phyloP scores from a whole-genome alignment of 2,888 invertebrate genomes.

The Apotomis betuletana region DNA sequence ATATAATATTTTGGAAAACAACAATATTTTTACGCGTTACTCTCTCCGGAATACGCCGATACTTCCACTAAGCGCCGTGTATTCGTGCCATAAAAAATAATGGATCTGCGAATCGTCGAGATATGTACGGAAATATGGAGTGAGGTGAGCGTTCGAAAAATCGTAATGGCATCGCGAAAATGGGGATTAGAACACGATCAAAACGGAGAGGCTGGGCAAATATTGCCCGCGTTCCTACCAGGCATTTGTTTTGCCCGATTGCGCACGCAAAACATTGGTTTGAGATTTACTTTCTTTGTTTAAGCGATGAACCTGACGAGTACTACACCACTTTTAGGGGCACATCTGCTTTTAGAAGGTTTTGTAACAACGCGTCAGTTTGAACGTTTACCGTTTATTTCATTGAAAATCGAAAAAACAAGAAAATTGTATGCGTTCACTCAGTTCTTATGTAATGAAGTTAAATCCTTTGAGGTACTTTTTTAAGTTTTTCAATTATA shows the following conservation, averaged over 20 bases:
- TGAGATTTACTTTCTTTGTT: conserved; percentile 17
- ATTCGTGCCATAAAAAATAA: conserved; percentile 82
- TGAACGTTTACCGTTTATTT: no score
- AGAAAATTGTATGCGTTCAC: no score
- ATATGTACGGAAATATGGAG: conserved; percentile 83
- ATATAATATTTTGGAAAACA: no score
- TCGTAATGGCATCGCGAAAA: conserved; percentile 81
- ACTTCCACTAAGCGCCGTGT: conserved; percentile 75
- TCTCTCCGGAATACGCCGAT: conserved; percentile 51
- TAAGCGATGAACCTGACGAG: background rate
- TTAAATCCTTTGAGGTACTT: no score
- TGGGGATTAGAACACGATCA: conserved; percentile 83
- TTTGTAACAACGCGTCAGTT: background rate
- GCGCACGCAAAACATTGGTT: conserved; percentile 31
- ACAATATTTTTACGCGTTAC: background rate
- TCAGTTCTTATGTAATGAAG: no score
- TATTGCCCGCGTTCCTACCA: conserved; percentile 51
- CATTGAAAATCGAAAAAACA: no score
- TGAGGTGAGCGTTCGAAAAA: conserved; percentile 79
- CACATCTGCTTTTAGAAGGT: background rate
- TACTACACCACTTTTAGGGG: background rate
- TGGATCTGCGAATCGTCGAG: conserved; percentile 82
- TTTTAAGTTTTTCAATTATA: no score
- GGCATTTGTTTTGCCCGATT: conserved; percentile 39
- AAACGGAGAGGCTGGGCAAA: conserved; percentile 67